Conservation (phyloP, 2,888 invertebrate genomes). For the Baronia brevicornis region DNA sequence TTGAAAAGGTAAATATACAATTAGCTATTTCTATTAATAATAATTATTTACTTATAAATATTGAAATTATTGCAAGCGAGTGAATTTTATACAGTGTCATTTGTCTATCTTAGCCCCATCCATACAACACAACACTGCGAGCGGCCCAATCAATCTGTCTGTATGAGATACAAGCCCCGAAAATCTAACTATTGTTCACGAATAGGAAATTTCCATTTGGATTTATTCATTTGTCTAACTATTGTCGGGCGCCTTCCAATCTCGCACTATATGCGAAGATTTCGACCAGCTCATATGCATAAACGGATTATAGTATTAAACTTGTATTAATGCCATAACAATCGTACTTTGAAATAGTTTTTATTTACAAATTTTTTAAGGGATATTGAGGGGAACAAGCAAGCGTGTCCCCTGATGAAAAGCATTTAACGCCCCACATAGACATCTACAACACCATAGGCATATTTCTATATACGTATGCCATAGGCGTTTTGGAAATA, state of each 20-base stretch:
- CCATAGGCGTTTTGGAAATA: too few relatives aligned
- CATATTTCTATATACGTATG: too few relatives aligned
- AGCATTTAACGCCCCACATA: too few relatives aligned
- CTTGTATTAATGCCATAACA: neutral
- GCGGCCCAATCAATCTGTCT: constrained; percentile 74
- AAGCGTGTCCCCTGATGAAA: too few relatives aligned
- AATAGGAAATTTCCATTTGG: constrained; percentile 73
- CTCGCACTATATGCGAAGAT: constrained; percentile 53
- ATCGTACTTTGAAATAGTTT: neutral
- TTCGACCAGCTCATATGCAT: constrained; percentile 7
- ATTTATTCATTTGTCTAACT: constrained; percentile 75
- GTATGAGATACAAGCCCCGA: constrained; percentile 70
- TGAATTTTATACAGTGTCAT: constrained; percentile 5
- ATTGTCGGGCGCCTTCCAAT: constrained; percentile 56
- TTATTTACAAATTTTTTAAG: neutral
- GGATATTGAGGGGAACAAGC: too few relatives aligned
- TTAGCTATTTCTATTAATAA: constrained; percentile 12
- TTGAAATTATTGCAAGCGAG: too few relatives aligned
- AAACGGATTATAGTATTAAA: constrained; percentile 3
- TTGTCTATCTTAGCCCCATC: constrained; percentile 29
- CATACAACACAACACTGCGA: constrained; percentile 44
- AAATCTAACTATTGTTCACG: constrained; percentile 74
- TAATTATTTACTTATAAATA: too few relatives aligned
- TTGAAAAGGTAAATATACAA: constrained; percentile 20
- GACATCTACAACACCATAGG: too few relatives aligned